phyloP scores from a whole-genome alignment of 2,888 invertebrate genomes.

The Xestoiulus laeticollis region DNA sequence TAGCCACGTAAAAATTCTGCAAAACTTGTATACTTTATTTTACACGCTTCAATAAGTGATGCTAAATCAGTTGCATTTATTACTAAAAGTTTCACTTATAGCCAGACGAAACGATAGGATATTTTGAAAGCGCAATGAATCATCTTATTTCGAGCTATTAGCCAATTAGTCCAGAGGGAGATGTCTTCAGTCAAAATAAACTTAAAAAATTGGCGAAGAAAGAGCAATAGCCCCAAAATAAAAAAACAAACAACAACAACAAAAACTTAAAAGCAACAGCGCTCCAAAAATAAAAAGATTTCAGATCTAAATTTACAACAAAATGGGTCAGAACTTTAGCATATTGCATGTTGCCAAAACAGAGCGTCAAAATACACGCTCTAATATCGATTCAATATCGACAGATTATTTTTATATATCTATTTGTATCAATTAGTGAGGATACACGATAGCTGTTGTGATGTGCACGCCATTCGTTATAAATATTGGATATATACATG shows the following conservation, averaged over 20 bases:
- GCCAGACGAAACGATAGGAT: neutral
- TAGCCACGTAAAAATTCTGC: no score
- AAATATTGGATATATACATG: neutral
- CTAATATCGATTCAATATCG: neutral
- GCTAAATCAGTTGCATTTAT: no score
- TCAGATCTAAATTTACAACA: neutral
- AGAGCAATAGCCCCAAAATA: constrained; percentile 7
- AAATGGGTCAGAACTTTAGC: neutral
- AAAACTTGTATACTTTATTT: no score
- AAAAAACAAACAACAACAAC: neutral
- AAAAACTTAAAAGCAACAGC: no score
- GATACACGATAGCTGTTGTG: neutral
- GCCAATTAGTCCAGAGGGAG: neutral
- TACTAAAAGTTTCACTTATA: no score
- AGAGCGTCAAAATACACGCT: neutral
- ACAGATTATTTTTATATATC: neutral
- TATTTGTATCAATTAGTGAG: neutral
- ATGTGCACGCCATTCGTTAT: neutral
- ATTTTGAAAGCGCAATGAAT: neutral
- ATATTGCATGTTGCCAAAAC: constrained; percentile 2
- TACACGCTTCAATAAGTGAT: no score
- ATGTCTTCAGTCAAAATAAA: neutral
- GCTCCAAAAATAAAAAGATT: neutral
- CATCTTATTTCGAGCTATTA: neutral
- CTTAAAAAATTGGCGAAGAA: neutral